Conservation (phyloP, 2,113 vertebrate species). For the Siniperca knerii region DNA sequence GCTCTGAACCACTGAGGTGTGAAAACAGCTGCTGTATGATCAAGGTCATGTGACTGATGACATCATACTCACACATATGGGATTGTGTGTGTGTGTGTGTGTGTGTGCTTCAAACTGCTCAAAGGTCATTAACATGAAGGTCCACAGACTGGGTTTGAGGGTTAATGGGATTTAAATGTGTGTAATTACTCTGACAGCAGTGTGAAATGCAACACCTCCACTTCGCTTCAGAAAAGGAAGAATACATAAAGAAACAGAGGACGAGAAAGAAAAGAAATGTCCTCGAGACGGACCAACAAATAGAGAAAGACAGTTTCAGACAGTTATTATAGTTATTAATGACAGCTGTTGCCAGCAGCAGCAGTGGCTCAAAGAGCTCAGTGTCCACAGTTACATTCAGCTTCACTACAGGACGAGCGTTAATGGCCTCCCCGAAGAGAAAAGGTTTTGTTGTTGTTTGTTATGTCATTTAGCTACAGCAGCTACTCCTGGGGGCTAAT, state of each 20-base stretch:
- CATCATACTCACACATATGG: background rate
- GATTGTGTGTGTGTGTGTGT: background rate
- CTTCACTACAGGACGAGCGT: too few species aligned
- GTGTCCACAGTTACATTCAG: too few species aligned
- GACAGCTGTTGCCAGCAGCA: too few species aligned
- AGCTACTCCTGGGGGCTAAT: too few species aligned
- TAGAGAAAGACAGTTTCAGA: background rate
- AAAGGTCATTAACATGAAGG: conserved; percentile 5
- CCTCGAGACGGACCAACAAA: background rate
- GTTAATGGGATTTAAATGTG: conserved; percentile 74
- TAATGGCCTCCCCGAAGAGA: too few species aligned
- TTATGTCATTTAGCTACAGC: too few species aligned
- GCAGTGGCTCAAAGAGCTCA: too few species aligned
- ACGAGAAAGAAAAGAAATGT: background rate
- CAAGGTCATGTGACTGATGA: conserved; percentile 31
- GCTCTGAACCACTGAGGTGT: conserved; percentile 16
- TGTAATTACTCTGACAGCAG: conserved; percentile 68
- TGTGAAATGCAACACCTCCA: conserved; percentile 16
- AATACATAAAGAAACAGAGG: background rate
- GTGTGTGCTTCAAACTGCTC: background rate
- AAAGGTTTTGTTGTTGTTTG: too few species aligned
- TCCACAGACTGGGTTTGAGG: background rate
- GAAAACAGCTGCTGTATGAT: conserved; percentile 17
- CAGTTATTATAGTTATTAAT: too few species aligned
- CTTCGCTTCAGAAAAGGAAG: background rate